Percentiles rank a stretch among this genome's conserved stretches.
phyloP scores from a whole-genome alignment of 2,113 vertebrate species.

The Hystrix cristata region DNA sequence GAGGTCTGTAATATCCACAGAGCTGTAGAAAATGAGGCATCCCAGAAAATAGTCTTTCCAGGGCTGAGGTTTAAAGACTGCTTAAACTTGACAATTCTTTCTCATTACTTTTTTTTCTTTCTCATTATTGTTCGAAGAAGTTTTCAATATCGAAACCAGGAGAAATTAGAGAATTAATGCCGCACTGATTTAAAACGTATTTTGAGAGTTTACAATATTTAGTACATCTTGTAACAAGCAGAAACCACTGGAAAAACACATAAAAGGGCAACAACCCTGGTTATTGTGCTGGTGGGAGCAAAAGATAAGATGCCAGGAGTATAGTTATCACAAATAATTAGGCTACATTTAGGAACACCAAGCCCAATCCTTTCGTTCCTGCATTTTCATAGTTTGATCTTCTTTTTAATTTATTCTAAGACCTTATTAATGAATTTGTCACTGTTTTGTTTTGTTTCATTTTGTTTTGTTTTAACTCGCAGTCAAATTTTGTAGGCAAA shows the following conservation, averaged over 20 bases:
- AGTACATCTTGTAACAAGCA: neutral
- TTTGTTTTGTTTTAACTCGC: neutral
- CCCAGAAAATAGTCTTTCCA: slow-evolving; percentile 34
- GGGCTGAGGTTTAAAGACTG: neutral
- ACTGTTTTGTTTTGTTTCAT: neutral
- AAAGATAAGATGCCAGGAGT: neutral
- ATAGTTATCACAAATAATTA: neutral
- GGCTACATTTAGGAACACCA: neutral
- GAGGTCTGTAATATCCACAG: neutral
- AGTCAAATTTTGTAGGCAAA: neutral
- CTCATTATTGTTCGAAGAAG: neutral
- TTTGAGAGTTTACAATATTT: neutral
- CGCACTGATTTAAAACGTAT: neutral
- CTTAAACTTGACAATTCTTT: slow-evolving; percentile 20
- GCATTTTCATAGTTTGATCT: neutral
- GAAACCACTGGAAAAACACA: neutral
- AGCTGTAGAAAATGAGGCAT: neutral
- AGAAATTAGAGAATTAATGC: neutral
- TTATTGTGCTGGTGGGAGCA: neutral
- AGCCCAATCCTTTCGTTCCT: neutral
- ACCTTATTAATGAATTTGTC: slow-evolving; percentile 1
- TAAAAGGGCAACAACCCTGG: neutral
- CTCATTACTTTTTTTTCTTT: neutral
- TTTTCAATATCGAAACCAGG: neutral
- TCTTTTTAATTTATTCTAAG: neutral